These are phyloP conservation scores for Oscheius sp. DNA, from an alignment of 2,888 invertebrate genomes.

Conservation along the genomic window DNA sequence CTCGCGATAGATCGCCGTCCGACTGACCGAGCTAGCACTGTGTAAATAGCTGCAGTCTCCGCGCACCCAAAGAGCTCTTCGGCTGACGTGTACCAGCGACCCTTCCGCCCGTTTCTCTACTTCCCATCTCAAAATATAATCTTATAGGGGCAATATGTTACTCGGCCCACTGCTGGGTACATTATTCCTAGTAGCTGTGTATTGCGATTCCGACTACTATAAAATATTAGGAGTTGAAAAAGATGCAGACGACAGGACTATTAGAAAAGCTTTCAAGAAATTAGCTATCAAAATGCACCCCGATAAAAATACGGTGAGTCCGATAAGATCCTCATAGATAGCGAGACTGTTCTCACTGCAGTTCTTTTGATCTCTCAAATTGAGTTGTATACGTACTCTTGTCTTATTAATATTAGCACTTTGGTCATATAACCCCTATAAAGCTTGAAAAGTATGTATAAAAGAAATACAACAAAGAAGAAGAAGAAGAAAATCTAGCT, in stretches of 20 bases:
- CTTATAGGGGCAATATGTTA: constrained; percentile 1
- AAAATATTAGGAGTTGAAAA: constrained; percentile 78
- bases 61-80: constrained; percentile 23
- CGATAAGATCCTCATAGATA: neutral
- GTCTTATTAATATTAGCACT: too few species aligned
- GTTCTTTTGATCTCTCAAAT: too few species aligned
- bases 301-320: constrained; percentile 77
- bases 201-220: constrained; percentile 75
- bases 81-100: constrained; percentile 24
- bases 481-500: too few species aligned
- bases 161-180: constrained; percentile 18
- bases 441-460: too few species aligned
- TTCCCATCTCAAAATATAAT: neutral
- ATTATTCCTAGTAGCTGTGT: constrained; percentile 20
- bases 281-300: constrained; percentile 81
- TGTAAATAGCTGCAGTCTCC: constrained; percentile 27
- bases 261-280: constrained; percentile 82
- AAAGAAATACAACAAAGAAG: too few species aligned
- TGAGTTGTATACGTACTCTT: too few species aligned
- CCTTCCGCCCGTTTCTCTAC: neutral
- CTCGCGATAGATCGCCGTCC: constrained; percentile 10
- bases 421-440: too few species aligned
- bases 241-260: constrained; percentile 79
- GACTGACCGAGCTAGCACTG: constrained; percentile 29
- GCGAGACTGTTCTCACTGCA: too few species aligned